Conservation (phyloP, 2,797 vertebrate species). For the Poecile montanus region DNA sequence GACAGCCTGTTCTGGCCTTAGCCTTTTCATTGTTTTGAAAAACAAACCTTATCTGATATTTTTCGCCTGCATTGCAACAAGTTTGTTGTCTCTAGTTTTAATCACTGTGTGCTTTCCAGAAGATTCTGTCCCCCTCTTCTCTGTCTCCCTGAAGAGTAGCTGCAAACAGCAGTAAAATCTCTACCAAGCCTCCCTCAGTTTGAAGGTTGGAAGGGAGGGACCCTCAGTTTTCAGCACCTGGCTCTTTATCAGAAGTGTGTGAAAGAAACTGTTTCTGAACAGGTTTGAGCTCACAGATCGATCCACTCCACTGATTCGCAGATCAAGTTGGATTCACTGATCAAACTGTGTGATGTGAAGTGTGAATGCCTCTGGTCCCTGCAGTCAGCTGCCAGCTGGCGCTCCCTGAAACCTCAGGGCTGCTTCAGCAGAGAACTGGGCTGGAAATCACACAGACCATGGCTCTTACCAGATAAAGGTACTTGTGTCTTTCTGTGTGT, state of each 20-base stretch:
- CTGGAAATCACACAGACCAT: not conserved
- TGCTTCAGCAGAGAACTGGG: not conserved
- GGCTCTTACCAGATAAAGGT: not conserved
- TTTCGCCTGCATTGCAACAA: not conserved
- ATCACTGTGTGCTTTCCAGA: fast-evolving
- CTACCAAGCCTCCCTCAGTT: not conserved
- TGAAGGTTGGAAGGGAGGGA: not conserved
- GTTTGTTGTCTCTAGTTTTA: not conserved
- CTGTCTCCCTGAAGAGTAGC: not conserved
- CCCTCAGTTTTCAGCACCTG: not conserved
- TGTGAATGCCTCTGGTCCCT: not conserved
- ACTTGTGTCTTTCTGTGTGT: fast-evolving
- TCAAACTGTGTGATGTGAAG: not conserved
- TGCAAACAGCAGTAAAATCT: not conserved
- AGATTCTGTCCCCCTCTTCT: not conserved
- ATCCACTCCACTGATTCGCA: not conserved
- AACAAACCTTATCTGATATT: not conserved
- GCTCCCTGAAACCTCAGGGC: not conserved
- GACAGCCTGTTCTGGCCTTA: not conserved
- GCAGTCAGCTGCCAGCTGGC: not conserved
- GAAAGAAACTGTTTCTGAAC: not conserved
- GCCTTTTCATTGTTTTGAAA: not conserved
- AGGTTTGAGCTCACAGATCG: not conserved
- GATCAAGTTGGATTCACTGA: not conserved
- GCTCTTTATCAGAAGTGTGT: not conserved